Base-by-base conservation (phyloP, 2,888 invertebrate species). In the Schrankia costaestrigalis region DNA sequence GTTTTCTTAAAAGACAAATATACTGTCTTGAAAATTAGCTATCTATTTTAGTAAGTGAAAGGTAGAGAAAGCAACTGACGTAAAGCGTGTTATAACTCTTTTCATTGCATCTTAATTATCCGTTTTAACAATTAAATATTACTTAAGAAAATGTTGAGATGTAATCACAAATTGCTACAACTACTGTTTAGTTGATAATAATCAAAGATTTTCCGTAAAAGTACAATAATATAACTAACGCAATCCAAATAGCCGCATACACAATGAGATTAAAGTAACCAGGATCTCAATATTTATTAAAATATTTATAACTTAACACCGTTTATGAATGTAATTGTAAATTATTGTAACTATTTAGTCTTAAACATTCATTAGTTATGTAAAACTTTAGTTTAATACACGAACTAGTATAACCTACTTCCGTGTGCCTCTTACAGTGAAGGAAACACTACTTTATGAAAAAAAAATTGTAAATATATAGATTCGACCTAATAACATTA, bases 231-330 rank as follows among this genome's bases (percentile, higher is more conserved):
- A n/a, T n/a, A n/a, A 10, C 3, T 8, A 9, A 11, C 4, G 11
- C n/a, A 31, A 31, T 10, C n/a, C 50, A 58, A 56, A 55, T 46
- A 57, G 38, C 65, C 60, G 62, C 70, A 63, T 66, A 46, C 47
- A 68, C 10, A 64, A 78, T 78, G 86, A 86, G 85, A 85, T 86
- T 86, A 86, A 71, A 48, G 76, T 66, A 81, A 84, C 69, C 77
- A 65, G 72, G 85, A 86, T 86, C 86, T 85, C 86, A 83, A 68
- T 76, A 78, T 73, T 77, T 73, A 75, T 78, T 63, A 71, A 74
- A 69, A 72, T 76, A 78, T 77, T 77, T 79, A 78, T 74, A 62
- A 59, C 55, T 45, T 70, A 64, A 67, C 64, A 63, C 63, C 62
- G 52, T 56, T 54, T 52, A 48, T 42, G 44, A 57, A 66, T 47